A percentile compares a stretch with the other conserved stretches of the same genome.
Conservation (phyloP, 2,113 vertebrate species). For the Marcusenius ussheri region DNA sequence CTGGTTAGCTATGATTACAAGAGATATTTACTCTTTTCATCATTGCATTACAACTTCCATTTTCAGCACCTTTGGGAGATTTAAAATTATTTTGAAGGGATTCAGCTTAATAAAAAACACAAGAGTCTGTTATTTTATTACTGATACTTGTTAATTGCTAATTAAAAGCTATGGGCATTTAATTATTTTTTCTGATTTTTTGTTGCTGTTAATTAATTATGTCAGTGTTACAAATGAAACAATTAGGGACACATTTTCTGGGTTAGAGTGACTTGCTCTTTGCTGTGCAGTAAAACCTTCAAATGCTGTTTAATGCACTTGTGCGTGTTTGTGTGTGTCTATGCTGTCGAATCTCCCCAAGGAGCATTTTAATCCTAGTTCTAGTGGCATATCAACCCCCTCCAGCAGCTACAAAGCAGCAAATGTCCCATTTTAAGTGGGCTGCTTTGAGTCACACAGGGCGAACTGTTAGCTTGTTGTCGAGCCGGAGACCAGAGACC, state of each 20-base stretch:
- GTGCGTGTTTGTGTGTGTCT: constrained; percentile 1
- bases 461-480: neutral
- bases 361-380: neutral
- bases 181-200: neutral
- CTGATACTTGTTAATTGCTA: neutral
- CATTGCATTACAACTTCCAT: neutral
- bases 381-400: constrained; percentile 3
- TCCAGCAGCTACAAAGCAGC: neutral
- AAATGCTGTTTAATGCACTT: neutral
- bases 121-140: neutral
- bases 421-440: constrained; percentile 9
- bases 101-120: neutral
- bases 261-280: neutral
- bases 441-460: neutral
- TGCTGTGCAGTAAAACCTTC: neutral
- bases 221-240: neutral
- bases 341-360: neutral
- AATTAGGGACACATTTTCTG: neutral
- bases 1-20: neutral
- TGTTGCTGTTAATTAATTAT: neutral
- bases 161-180: neutral
- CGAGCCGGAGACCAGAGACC: neutral
- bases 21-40: neutral
- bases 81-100: neutral
- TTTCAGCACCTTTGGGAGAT: neutral